Evolutionary conservation across 30 jellyfish, hydroid and myxozoan genomes (phyloP), one percentile per base, ranked within the genome.

Genomic region (Rhopilema esculentum): DNA sequence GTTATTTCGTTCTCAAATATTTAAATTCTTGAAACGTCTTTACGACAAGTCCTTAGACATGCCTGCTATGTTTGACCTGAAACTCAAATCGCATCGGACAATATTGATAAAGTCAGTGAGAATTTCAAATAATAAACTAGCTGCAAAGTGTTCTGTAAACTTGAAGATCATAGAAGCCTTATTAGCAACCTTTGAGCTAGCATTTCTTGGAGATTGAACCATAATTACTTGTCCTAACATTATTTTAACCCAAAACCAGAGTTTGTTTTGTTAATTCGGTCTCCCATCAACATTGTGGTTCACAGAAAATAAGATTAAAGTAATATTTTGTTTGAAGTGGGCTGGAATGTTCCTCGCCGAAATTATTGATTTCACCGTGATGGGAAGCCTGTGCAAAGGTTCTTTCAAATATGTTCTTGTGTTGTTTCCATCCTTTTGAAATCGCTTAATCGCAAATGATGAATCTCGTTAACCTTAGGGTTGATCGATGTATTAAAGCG

Each of bases 331-430:
- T 85, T 85, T 85, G 94, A 85, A 75, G 94, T 72, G 94, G 94
- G 94, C 84, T 85, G 87, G 94, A 66, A 67, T 72, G 84, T 52
- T 66, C 71, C 52, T 85, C 65, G 94, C 94, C 94, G 94, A 85
- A 49, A 62, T 69, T 76, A 80, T 68, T 80, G 90, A 80, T 80
- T 80, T 66, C 75, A 21, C 90, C 75, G 77, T 78, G 88, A 78
- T 78, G 49, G 79, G 61, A 78, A 65, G 66, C 66, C 79, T 26
- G 27, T 16, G 32, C 79, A 66, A 52, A 9, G 49, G 77, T 78
- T 21, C 79, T 23, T 78, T 78, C 49, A 78, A 78, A 49, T 40
- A 0, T 25, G 28, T 62, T 22, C 53, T 66, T 26, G 70, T 66
- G 32, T 64, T 68, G 81, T 80, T 64, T 80, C 90, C 66, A 22